Conservation (phyloP, 2,797 vertebrate genomes). For the Onychomys torridus region DNA sequence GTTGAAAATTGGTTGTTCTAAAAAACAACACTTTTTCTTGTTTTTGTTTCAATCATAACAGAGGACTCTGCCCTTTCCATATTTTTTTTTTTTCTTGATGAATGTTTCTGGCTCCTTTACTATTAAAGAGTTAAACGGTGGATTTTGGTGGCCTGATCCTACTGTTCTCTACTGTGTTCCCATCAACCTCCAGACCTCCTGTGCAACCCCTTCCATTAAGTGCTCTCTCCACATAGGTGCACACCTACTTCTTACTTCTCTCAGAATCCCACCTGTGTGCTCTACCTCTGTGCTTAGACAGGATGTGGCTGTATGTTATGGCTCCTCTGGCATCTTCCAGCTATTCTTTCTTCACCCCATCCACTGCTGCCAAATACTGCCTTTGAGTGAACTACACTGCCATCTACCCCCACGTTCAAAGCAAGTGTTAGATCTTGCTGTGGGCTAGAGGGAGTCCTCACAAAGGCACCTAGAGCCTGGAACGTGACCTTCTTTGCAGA, state of each 20-base stretch:
- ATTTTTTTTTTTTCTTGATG: no score
- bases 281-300: background rate
- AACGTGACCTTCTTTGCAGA: background rate
- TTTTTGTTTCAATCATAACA: background rate
- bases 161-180: background rate
- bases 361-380: no score
- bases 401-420: rapidly evolving
- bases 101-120: background rate
- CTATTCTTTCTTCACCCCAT: background rate
- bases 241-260: background rate
- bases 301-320: background rate
- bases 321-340: no score
- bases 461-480: no score
- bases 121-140: background rate
- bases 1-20: background rate
- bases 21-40: background rate
- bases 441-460: background rate
- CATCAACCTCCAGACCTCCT: background rate
- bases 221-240: no score
- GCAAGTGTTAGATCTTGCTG: background rate
- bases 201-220: no score
- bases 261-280: background rate
- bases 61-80: background rate
- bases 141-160: rapidly evolving
- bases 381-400: no score